Base-by-base conservation (phyloP, 2,113 vertebrate genomes). In the Spea bombifrons region DNA sequence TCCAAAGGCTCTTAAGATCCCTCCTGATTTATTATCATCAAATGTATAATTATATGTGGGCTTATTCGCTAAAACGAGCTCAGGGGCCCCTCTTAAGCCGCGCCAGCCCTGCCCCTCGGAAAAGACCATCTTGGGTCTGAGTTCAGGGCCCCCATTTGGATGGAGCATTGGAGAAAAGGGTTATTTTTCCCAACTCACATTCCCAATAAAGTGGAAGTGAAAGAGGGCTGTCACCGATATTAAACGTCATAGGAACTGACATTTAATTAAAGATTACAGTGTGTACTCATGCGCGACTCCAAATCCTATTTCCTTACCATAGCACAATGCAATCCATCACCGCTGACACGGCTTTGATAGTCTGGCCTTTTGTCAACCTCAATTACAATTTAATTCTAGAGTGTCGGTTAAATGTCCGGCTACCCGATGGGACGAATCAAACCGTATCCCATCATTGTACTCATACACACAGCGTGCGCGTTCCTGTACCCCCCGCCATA, bases 221-320 rank as follows among this genome's bases (percentile, higher is more conserved):
- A n/a, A 3, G 17, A 44, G 70, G 16, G 4, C 17, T 57, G 50
- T 44, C 69, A 49, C 43, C 13, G 61, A 43, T 63, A 52, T 64
- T 48, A 50, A 16, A 65, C 52, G 63, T 65, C 59, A 66, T 66
- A 65, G 12, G 44, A 66, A 66, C 30, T 75, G 59, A 75, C 73
- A 50, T 66, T 65, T 75, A 65, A 75, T 75, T 70, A 70, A 70
- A 70, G 67, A 70, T 70, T 75, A 66, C 61, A 66, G 59, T 30
- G 12, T 4, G 48, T 50, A 63, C 55, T 15, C 7, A 64, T 45
- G 59, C 72, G 49, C 30, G 10, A 48, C 43, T 50, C 67, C 17
- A 3, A n/a, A 8, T 50, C 48, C 47, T 8, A 70, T 70, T 70
- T 70, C 67, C 67, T 49, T 50, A 50, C 15, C n/a, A 52, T 52